Evolutionary conservation across 2,797 vertebrate genomes (phyloP).

Genomic region (Gymnocypris eckloni): DNA sequence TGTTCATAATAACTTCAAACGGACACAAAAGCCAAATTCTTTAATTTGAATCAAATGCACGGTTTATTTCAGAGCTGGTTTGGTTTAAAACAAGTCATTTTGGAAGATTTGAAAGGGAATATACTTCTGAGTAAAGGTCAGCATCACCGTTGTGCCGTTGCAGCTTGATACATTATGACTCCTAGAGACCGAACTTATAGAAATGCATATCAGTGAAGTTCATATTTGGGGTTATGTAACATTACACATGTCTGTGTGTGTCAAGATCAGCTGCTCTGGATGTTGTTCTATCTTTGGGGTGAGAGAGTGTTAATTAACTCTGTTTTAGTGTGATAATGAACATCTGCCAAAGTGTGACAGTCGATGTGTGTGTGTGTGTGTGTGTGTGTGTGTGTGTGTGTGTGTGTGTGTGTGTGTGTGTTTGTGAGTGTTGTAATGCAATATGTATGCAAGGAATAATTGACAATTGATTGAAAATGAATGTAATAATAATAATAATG

Average conservation of each 20-base stretch:
- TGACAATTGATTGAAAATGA: not conserved
- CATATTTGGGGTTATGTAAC: not conserved
- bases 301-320: conserved; percentile 55
- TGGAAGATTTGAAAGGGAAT: not conserved
- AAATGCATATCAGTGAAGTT: not conserved
- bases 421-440: not conserved
- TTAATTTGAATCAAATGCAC: not conserved
- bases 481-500: not conserved
- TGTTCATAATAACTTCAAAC: not conserved
- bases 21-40: not conserved
- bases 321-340: conserved; percentile 54
- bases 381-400: not conserved
- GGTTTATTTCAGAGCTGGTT: not conserved
- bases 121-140: not conserved
- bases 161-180: not conserved
- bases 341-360: conserved; percentile 32
- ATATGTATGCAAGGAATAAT: not conserved
- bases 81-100: not conserved
- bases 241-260: conserved; percentile 34
- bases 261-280: conserved; percentile 32
- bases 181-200: not conserved
- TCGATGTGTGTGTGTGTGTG: conserved; percentile 26
- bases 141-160: not conserved
- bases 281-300: conserved; percentile 40
- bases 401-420: conserved; percentile 14